Percentiles rank a stretch among this genome's conserved stretches.
Evolutionary conservation across 2,888 invertebrate species (phyloP).

Genomic region (Crematogaster levior): DNA sequence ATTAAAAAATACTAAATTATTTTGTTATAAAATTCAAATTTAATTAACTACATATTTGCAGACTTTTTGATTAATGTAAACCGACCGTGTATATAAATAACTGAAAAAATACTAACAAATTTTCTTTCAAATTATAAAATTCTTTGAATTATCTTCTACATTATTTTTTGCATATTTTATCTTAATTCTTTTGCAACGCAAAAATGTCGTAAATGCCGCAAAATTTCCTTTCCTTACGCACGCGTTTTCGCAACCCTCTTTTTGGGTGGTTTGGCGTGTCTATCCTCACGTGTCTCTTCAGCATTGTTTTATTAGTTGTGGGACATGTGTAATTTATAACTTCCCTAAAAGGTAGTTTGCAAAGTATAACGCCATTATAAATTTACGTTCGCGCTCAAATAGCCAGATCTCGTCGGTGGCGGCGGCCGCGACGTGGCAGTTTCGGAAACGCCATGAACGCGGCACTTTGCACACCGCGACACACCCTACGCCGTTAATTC

Average conservation of each 20-base stretch:
- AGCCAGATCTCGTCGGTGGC: constrained; percentile 36
- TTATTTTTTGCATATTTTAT: background rate
- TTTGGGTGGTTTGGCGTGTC: too few relatives aligned
- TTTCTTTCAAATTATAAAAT: background rate
- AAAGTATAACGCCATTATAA: constrained; percentile 74
- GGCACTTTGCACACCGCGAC: constrained; percentile 76
- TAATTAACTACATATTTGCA: background rate
- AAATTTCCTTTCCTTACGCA: background rate
- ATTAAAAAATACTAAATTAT: background rate
- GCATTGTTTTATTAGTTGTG: constrained; percentile 52
- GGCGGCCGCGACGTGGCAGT: constrained; percentile 21
- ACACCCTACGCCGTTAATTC: constrained; percentile 77
- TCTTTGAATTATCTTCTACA: background rate
- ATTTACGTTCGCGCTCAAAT: constrained; percentile 69
- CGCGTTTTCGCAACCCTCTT: background rate
- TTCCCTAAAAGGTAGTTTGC: constrained; percentile 71
- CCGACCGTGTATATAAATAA: background rate
- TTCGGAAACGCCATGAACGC: constrained; percentile 65
- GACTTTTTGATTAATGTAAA: background rate
- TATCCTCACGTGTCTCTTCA: background rate
- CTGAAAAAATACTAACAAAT: too few relatives aligned
- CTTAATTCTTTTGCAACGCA: background rate
- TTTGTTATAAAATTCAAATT: background rate
- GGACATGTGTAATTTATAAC: constrained; percentile 71
- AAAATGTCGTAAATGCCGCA: background rate